Base-by-base conservation (phyloP, 2,113 vertebrate genomes). In the Tichodroma muraria region DNA sequence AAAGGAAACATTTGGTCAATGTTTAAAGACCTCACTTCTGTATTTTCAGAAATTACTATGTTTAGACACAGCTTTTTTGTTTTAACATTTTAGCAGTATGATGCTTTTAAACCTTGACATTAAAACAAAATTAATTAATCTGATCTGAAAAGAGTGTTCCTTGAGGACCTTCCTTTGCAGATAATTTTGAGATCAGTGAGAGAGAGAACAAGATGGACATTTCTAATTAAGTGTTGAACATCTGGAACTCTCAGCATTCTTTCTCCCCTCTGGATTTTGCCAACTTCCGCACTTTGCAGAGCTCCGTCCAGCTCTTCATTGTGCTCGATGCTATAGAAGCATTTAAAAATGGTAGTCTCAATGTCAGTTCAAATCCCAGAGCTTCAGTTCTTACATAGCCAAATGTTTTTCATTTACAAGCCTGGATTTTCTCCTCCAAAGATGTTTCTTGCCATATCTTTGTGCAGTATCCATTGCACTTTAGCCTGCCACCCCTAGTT, bases 211-310 rank as follows among this genome's bases (percentile, higher is more conserved):
- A 95, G 92, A 93, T 90, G 88, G 92, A 95, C 95, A 90, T 92
- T 94, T 96, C 95, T 96, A 95, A 95, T 96, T 94, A 94, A 95
- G 65, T 92, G 64, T 28, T 83, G 88, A 88, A 90, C 90, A 90
- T 93, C 92, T 94, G 94, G 92, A 95, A 92, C 72, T 88, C 90
- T 92, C 90, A 96, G 88, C 52, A 40, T 94, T 86, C 71, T 71
- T 93, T 93, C 63, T 91, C 56, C 88, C 77, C 72, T 80, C 64
- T 68, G 92, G 68, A 92, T 94, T 95, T 90, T 92, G 44, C 82
- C 90, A 20, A 86, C 68, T 96, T 93, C 75, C 69, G 82, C 72
- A 88, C 54, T 88, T 86, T 63, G 33, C 88, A 80, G 64, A 88
- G 54, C 30, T 93, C 47, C 1, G 82, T 37, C 42, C 68, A 89